A percentile compares a stretch with the other conserved stretches of the same genome.
Conservation (phyloP, 2,797 vertebrate genomes). For the Danio jaintianensis region DNA sequence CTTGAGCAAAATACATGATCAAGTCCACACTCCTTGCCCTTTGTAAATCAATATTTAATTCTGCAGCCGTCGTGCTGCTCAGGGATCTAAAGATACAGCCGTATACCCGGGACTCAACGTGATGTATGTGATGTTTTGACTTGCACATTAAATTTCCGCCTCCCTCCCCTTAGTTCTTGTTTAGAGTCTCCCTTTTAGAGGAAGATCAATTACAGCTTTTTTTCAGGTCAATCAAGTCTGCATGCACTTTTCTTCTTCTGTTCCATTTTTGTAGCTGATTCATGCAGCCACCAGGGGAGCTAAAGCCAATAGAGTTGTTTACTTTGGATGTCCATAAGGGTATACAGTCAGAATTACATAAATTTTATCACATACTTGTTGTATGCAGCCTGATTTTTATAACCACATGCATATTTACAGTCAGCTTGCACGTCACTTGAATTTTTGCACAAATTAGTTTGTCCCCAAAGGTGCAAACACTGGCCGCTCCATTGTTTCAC, state of each 20-base stretch:
- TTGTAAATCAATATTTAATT: conserved; percentile 64
- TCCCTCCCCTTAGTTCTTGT: conserved; percentile 61
- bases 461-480: not conserved
- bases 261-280: conserved; percentile 72
- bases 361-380: not conserved
- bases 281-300: conserved; percentile 51
- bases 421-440: not conserved
- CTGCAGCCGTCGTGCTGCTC: conserved; percentile 22
- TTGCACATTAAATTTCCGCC: conserved; percentile 56
- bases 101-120: conserved; percentile 5
- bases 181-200: conserved; percentile 62
- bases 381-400: not conserved
- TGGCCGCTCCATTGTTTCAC: not conserved
- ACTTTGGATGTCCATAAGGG: not conserved
- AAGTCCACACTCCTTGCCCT: conserved; percentile 40
- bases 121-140: conserved; percentile 50
- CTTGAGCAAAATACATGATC: conserved; percentile 37
- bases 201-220: conserved; percentile 75
- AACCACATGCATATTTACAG: not conserved
- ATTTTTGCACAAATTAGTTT: not conserved
- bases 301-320: not conserved
- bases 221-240: conserved; percentile 75
- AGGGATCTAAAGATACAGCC: conserved; percentile 39
- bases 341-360: not conserved
- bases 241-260: conserved; percentile 73